Evolutionary conservation across 2,888 invertebrate genomes (phyloP).

Genomic region (Adelphocoris suturalis): DNA sequence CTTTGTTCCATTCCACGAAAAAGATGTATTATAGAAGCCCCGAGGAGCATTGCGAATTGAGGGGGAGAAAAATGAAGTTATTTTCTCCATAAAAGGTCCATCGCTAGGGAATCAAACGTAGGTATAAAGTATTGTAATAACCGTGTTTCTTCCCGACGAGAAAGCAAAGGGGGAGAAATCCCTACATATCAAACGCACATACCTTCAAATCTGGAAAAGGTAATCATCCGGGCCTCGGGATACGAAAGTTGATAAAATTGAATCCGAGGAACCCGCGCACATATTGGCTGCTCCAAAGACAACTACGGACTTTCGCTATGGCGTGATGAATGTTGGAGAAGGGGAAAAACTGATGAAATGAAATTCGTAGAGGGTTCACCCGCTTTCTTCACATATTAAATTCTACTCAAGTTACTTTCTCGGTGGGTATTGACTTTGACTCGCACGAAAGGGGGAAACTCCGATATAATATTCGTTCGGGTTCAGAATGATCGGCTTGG

Average conservation of each 20-base stretch:
- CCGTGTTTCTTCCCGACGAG: neutral
- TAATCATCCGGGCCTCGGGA: constrained; percentile 57
- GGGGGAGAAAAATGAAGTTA: neutral
- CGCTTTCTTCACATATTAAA: constrained; percentile 32
- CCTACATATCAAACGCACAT: constrained; percentile 26
- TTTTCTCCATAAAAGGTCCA: neutral
- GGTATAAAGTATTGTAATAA: constrained; percentile 30
- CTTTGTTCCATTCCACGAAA: neutral
- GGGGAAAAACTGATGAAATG: constrained; percentile 41
- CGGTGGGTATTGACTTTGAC: constrained; percentile 1
- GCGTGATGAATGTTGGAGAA: neutral
- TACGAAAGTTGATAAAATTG: constrained; percentile 66
- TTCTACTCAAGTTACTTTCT: constrained; percentile 30
- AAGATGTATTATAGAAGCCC: neutral
- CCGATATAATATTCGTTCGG: neutral
- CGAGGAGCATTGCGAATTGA: constrained; percentile 10
- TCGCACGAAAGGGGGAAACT: neutral
- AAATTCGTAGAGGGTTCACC: constrained; percentile 37
- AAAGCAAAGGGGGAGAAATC: constrained; percentile 19
- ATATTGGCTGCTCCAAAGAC: constrained; percentile 17
- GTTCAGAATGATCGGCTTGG: constrained; percentile 12
- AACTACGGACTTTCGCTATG: constrained; percentile 1
- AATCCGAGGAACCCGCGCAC: constrained; percentile 10
- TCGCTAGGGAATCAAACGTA: neutral
- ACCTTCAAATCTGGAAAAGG: constrained; percentile 59